A percentile compares a stretch with the other conserved stretches of the same genome.
phyloP scores from a whole-genome alignment of 2,888 invertebrate species.

The Galeopsomyia nigrocyanea region DNA sequence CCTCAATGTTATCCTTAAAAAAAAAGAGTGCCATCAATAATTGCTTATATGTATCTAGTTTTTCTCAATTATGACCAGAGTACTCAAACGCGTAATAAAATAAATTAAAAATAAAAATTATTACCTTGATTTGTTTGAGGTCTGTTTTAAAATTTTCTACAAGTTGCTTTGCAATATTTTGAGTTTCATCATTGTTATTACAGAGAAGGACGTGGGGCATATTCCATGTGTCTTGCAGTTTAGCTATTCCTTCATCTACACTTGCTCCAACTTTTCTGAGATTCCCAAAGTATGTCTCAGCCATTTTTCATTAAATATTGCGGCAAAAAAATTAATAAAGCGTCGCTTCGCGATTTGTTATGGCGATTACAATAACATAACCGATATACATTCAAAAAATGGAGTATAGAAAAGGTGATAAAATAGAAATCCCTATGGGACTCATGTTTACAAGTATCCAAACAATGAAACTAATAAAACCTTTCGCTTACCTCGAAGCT shows the following conservation, averaged over 20 bases:
- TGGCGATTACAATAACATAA: no score
- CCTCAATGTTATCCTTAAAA: slow-evolving; percentile 33
- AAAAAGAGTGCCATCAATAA: slow-evolving; percentile 5
- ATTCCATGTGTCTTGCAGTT: slow-evolving; percentile 43
- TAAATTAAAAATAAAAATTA: neutral
- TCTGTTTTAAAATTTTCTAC: slow-evolving; percentile 38
- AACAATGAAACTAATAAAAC: no score
- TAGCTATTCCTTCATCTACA: slow-evolving; percentile 37
- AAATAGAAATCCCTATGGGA: no score
- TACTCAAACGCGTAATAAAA: neutral
- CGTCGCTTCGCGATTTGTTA: no score
- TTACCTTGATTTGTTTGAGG: slow-evolving; percentile 37
- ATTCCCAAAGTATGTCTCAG: slow-evolving; percentile 46
- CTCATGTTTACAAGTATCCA: no score
- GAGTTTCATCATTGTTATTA: slow-evolving; percentile 42
- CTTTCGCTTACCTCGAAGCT: no score
- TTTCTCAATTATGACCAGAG: neutral
- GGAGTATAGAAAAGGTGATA: no score
- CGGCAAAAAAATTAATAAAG: no score
- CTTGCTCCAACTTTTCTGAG: slow-evolving; percentile 32
- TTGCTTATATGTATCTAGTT: neutral
- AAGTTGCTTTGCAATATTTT: slow-evolving; percentile 20
- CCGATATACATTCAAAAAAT: no score
- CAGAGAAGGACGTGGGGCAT: slow-evolving; percentile 42
- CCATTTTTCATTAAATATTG: slow-evolving; percentile 30